Evolutionary conservation across 2,113 vertebrate species (phyloP).

Genomic region (Callipepla californica): DNA sequence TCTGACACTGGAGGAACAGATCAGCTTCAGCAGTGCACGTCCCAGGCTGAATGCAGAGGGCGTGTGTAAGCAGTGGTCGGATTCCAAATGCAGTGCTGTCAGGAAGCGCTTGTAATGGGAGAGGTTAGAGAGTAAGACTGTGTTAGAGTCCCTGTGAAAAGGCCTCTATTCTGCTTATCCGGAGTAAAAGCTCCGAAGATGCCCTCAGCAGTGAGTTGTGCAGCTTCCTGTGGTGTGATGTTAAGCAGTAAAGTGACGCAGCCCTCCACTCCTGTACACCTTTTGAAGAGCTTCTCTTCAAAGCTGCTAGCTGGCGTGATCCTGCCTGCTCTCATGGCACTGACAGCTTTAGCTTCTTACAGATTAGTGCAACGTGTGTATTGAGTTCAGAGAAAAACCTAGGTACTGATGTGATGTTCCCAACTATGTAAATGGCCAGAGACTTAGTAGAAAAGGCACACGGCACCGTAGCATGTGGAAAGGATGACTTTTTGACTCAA

Average conservation of each 20-base stretch:
- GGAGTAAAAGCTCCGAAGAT: neutral
- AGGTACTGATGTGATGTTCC: neutral
- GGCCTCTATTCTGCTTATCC: neutral
- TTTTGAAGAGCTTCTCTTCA: neutral
- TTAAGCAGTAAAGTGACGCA: fast-evolving
- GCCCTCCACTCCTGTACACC: fast-evolving
- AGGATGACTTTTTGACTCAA: conserved; percentile 57
- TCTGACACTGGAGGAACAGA: fast-evolving
- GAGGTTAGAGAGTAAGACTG: neutral
- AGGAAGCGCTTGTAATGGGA: fast-evolving
- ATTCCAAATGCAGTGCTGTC: fast-evolving
- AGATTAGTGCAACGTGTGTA: fast-evolving
- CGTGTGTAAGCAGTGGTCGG: fast-evolving
- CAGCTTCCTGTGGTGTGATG: fast-evolving
- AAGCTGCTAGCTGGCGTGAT: neutral
- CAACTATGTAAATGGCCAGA: neutral
- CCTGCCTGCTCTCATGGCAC: neutral
- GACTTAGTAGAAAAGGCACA: neutral
- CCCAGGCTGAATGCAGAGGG: neutral
- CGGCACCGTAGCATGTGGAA: conserved; percentile 54
- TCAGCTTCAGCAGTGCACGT: fast-evolving
- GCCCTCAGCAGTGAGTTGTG: neutral
- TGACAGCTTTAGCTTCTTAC: neutral
- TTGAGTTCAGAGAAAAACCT: neutral
- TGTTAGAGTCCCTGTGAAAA: neutral